Base-by-base conservation (phyloP, 2,888 invertebrate genomes). In the Drosophila robusta region DNA sequence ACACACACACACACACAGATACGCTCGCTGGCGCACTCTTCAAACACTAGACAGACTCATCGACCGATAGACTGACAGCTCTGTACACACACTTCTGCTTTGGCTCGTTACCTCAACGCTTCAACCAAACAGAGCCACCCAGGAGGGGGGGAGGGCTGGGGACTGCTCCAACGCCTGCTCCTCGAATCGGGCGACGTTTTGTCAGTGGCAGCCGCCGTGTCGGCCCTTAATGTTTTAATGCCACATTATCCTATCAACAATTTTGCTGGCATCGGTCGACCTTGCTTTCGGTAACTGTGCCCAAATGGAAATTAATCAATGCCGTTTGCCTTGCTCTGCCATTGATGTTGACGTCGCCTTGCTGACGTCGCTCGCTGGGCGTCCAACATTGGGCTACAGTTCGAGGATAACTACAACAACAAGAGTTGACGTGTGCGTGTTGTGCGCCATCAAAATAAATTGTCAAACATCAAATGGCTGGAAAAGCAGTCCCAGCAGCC, bases 291-390 rank as follows among this genome's bases (percentile, higher is more conserved):
- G 77, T 46, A 56, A 62, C 54, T 54, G 50, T 60, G 70, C 63
- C 75, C 69, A 73, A 84, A 87, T 80, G 78, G 67, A 82, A 82
- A 87, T 84, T 84, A 87, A 82, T 82, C 87, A 87, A 82, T 82
- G 85, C 85, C 75, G 65, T 84, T 82, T 87, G 73, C 77, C 68
- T 50, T 68, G 69, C 76, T 70, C 83, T 66, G 24, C 44, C 47
- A 64, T 52, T 62, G 76, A 66, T 76, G 66, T 72, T 52, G 71
- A 58, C 60, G 69, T 54, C 62, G 69, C 42, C 55, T 61, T 60
- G 64, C 56, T 60, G 69, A 67, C 69, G 75, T 63, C 63, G 51
- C 64, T 46, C 38, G 39, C 55, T 42, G 24, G 73, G 52, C 56
- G 76, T 51, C 77, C 26, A 32, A 9, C 32, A 32, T 32, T 32